phyloP scores from a whole-genome alignment of 2,113 vertebrate species.

The Bos javanicus region DNA sequence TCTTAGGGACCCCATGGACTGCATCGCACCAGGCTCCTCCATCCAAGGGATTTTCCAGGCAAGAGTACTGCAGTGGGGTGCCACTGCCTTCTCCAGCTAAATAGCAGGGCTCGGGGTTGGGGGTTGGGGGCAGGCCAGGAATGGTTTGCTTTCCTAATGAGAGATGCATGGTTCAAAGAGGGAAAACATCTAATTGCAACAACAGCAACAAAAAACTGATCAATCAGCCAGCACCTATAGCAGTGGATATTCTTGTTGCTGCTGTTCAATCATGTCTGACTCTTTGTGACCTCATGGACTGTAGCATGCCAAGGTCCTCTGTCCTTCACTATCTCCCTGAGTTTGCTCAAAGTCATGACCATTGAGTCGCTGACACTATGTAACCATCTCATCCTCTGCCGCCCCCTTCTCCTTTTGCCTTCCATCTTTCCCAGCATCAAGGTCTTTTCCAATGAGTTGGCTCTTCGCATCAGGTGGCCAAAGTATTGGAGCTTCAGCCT shows the following conservation, averaged over 20 bases:
- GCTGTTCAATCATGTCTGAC: not conserved
- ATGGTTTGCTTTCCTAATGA: not conserved
- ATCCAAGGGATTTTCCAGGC: too few relatives aligned
- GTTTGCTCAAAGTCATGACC: not conserved
- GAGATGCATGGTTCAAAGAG: not conserved
- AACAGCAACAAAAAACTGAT: not conserved
- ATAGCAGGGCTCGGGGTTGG: not conserved
- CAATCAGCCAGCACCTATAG: not conserved
- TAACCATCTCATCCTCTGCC: not conserved
- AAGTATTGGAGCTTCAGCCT: not conserved
- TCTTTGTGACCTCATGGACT: not conserved
- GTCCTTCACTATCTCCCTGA: not conserved
- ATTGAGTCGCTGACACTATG: not conserved
- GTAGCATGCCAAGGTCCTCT: not conserved
- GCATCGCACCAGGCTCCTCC: too few relatives aligned
- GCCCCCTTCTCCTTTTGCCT: not conserved
- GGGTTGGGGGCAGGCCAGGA: not conserved
- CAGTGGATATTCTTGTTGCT: not conserved
- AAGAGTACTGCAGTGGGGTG: too few relatives aligned
- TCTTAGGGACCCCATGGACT: too few relatives aligned
- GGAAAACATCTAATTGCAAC: not conserved
- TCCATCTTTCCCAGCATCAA: not conserved
- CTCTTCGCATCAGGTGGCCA: not conserved
- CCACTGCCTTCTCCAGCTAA: not conserved
- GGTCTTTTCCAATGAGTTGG: not conserved